phyloP scores from a whole-genome alignment of 2,888 invertebrate genomes.

The Clusia tigrina region DNA sequence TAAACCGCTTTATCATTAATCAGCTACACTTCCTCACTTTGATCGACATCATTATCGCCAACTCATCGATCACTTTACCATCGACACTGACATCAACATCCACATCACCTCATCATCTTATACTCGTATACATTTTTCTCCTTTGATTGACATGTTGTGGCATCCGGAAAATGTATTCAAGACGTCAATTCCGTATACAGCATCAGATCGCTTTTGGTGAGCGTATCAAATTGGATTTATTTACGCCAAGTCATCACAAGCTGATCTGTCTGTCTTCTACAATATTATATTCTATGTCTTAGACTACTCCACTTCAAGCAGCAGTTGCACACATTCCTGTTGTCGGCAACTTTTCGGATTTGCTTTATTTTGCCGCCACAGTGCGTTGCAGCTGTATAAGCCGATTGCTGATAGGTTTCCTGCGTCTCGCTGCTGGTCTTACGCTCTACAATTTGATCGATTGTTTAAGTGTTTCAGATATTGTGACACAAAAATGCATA shows the following conservation, averaged over 20 bases:
- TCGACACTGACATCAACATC: background rate
- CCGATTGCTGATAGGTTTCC: background rate
- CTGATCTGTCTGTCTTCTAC: constrained; percentile 9
- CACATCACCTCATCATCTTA: background rate
- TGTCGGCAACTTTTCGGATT: too few relatives aligned
- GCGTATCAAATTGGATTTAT: constrained; percentile 47
- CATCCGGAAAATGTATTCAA: constrained; percentile 51
- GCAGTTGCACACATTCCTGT: too few relatives aligned
- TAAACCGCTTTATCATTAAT: too few relatives aligned
- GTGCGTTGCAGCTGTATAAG: too few relatives aligned
- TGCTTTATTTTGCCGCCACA: too few relatives aligned
- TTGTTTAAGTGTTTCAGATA: too few relatives aligned
- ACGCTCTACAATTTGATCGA: background rate
- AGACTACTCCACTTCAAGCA: too few relatives aligned
- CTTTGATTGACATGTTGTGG: constrained; percentile 61
- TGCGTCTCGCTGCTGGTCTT: background rate
- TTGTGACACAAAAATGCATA: too few relatives aligned
- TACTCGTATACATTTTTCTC: background rate
- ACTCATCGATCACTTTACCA: constrained; percentile 4
- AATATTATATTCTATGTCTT: too few relatives aligned
- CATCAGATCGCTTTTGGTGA: constrained; percentile 33
- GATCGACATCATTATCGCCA: background rate
- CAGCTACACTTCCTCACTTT: too few relatives aligned
- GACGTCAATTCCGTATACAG: background rate
- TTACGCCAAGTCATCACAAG: constrained; percentile 45